Percentiles rank a stretch among this genome's conserved stretches.
Conservation (phyloP, 1,140 invertebrate species). For the Zaprionus taronus region DNA sequence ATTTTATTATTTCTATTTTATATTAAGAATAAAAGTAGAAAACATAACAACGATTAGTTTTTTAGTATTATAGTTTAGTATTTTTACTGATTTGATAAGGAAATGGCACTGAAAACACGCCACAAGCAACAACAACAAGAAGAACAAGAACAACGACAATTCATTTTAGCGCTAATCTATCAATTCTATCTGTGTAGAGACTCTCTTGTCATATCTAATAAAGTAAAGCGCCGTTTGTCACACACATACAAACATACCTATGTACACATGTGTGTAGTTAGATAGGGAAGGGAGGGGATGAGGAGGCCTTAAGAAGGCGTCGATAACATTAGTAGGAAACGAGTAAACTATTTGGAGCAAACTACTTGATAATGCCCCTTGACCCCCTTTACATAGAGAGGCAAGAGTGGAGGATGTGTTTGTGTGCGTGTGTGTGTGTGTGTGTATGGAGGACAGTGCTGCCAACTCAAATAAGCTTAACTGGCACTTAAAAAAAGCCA, state of each 20-base stretch:
- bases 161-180: not conserved
- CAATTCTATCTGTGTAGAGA: not conserved
- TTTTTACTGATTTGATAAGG: not conserved
- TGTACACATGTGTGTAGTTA: not conserved
- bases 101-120: not conserved
- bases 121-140: not conserved
- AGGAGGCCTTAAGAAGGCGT: not conserved
- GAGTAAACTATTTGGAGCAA: not conserved
- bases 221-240: not conserved
- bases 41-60: no score
- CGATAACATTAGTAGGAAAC: not conserved
- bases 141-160: not conserved
- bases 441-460: no score
- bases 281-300: not conserved
- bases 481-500: no score
- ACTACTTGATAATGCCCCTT: not conserved
- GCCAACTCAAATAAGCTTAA: no score
- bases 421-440: not conserved
- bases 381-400: not conserved
- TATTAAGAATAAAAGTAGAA: no score
- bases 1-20: no score
- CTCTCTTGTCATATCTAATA: conserved; percentile 1
- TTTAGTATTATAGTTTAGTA: not conserved
- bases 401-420: not conserved
- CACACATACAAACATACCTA: not conserved